phyloP scores from a whole-genome alignment of 1,140 invertebrate species.

The Pseudomyrmex sp. region DNA sequence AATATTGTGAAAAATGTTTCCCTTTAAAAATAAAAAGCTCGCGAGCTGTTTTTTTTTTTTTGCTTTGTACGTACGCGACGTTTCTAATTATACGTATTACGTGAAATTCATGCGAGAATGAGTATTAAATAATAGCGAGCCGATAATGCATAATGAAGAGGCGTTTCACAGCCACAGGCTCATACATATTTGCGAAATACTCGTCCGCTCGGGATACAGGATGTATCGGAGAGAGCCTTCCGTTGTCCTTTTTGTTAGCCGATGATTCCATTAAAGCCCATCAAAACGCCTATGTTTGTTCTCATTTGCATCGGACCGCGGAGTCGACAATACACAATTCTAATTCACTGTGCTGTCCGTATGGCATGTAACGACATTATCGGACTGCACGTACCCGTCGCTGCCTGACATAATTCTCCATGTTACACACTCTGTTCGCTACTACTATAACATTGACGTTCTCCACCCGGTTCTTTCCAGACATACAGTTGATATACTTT shows the following conservation, averaged over 20 bases:
- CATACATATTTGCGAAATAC: constrained; percentile 36
- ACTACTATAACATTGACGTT: constrained; percentile 11
- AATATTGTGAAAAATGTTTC: too few species aligned
- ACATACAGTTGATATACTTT: constrained; percentile 35
- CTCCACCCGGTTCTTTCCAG: constrained; percentile 18
- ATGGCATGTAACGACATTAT: constrained; percentile 62
- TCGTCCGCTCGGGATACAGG: constrained; percentile 6
- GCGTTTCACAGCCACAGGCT: constrained; percentile 27
- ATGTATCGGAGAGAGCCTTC: background rate
- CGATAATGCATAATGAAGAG: constrained; percentile 26
- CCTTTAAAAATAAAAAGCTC: background rate
- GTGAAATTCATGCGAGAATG: background rate
- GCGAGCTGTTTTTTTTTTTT: background rate
- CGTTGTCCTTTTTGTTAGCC: constrained; percentile 34
- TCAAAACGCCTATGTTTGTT: constrained; percentile 58
- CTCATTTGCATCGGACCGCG: constrained; percentile 60
- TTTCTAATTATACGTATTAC: background rate
- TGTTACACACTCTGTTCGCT: constrained; percentile 15
- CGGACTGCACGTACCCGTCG: constrained; percentile 1
- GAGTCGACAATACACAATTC: constrained; percentile 54
- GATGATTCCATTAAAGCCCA: constrained; percentile 46
- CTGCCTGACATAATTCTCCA: constrained; percentile 27
- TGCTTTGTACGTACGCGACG: background rate
- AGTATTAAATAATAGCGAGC: background rate
- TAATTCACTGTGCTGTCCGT: constrained; percentile 46